Evolutionary conservation across 2,888 invertebrate genomes (phyloP), one percentile per base, ranked within the genome.

Genomic region (Drosophila tripunctata): DNA sequence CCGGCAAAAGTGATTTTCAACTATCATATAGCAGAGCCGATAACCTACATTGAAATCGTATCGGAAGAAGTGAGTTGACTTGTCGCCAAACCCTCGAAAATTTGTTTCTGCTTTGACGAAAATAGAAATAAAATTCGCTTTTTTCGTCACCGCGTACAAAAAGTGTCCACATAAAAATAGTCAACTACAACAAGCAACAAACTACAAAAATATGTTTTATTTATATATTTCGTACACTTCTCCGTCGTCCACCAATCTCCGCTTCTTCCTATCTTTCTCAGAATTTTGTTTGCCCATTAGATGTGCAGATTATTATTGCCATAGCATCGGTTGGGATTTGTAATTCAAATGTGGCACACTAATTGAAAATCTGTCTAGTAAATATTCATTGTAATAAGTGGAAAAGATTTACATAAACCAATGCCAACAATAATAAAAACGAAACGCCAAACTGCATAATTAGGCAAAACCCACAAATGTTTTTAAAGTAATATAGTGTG

Each of bases 21-120:
- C 17, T 89, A 89, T 48, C 81, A 85, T 17, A 73, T 89, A 24
- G 70, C 51, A 10, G 82, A 88, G 50, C 84, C 90, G 19, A 88
- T 90, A 33, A 89, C 90, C 30, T 89, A 80, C 44, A 81, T 90
- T 21, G 85, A 89, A 70, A 85, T 90, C 17, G 21, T 71, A 14
- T 87, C 90, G 2, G 85, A 90, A 33, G 85, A 88, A 74, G 90
- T 90, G 71, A 89, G 89, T 85, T 44, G 47, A 21, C 40, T 61
- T 61, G 58, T 57, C 44, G 43, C 40, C 22, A 21, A 43, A 15
- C 21, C 55, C 38, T 52, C 44, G 43, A 43, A 47, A 38, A 15
- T 17, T 14, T n/a, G 14, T 43, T n/a, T 41, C 15, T 43, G 19
- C 7, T 84, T 84, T 45, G 43, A 55, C 65, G 48, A 48, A 77